Percentiles rank a stretch among this genome's conserved stretches.
Conservation (phyloP, 2,888 invertebrate species). For the Agonopterix subpropinquella region DNA sequence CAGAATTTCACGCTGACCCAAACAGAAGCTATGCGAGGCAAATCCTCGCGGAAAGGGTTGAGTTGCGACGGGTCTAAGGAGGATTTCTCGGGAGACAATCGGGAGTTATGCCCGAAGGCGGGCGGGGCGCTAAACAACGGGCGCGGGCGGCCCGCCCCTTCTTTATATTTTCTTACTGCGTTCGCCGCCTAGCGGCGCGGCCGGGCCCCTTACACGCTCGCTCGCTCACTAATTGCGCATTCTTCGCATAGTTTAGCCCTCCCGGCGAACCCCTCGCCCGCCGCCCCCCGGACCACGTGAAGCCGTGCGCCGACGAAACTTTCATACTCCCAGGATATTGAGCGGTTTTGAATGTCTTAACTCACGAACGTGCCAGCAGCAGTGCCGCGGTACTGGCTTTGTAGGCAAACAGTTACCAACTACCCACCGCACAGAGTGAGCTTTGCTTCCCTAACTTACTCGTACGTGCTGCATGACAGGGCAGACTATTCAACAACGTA, state of each 20-base stretch:
- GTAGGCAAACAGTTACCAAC: conserved; percentile 60
- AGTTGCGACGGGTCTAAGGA: conserved; percentile 69
- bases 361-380: conserved; percentile 66
- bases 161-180: conserved; percentile 83
- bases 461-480: conserved; percentile 5
- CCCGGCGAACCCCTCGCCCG: conserved; percentile 75
- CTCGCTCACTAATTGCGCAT: conserved; percentile 96
- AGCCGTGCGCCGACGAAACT: conserved; percentile 74
- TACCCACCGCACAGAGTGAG: conserved; percentile 37
- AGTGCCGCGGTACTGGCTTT: conserved; percentile 49
- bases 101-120: conserved; percentile 74
- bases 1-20: conserved; percentile 73
- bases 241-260: conserved; percentile 96
- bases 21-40: conserved; percentile 67
- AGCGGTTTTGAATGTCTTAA: conserved; percentile 77
- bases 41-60: conserved; percentile 67
- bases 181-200: conserved; percentile 73
- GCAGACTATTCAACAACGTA: conserved; percentile 3
- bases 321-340: conserved; percentile 74
- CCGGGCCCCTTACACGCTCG: conserved; percentile 80
- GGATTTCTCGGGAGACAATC: conserved; percentile 73
- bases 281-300: conserved; percentile 72
- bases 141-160: conserved; percentile 77
- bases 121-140: conserved; percentile 75
- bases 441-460: conserved; percentile 22